Percentiles rank a stretch among this genome's conserved stretches.
phyloP scores from a whole-genome alignment of 2,797 vertebrate species.

The Clarias laeviceps region DNA sequence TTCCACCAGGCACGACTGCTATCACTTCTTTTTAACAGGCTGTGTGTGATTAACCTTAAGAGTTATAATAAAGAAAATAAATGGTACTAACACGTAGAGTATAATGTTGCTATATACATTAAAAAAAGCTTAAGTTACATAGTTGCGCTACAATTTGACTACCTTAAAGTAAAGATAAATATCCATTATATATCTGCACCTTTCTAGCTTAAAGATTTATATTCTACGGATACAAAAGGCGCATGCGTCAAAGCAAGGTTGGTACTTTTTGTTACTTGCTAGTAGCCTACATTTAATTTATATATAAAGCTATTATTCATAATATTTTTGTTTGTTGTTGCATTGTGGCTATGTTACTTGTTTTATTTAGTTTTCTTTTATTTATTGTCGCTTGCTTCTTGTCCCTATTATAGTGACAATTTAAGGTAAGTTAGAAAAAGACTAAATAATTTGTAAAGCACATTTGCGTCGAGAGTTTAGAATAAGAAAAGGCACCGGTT shows the following conservation, averaged over 20 bases:
- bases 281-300: neutral
- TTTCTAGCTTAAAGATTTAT: neutral
- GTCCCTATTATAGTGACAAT: no score
- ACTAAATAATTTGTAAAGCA: constrained; percentile 1
- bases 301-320: neutral
- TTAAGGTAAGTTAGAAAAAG: constrained; percentile 5
- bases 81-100: neutral
- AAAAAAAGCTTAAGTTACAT: neutral
- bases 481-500: constrained; percentile 28
- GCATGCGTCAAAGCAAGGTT: neutral
- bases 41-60: no score
- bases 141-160: neutral
- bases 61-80: neutral
- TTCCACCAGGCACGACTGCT: neutral
- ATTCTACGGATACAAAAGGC: neutral
- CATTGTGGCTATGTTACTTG: neutral
- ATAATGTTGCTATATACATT: neutral
- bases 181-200: neutral
- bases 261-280: no score
- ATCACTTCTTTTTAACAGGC: neutral
- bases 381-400: neutral
- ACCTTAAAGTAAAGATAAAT: neutral
- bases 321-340: neutral
- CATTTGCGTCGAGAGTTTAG: constrained; percentile 20
- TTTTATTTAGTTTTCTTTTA: neutral